Conservation (phyloP, 2,113 vertebrate genomes). For the Nerophis lumbriciformis region DNA sequence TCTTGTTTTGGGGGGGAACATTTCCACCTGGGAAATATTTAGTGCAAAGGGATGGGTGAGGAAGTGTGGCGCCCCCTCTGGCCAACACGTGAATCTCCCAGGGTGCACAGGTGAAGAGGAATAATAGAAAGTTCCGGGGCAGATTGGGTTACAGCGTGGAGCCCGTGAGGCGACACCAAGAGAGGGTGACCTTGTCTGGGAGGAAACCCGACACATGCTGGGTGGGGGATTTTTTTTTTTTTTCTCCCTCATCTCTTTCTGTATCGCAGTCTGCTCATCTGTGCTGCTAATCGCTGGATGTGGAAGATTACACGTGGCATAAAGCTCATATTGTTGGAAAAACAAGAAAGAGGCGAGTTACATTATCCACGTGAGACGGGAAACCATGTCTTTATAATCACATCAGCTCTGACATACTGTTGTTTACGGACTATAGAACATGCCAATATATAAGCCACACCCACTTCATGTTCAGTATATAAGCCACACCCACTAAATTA, state of each 20-base stretch:
- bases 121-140: slow-evolving; percentile 12
- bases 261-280: slow-evolving; percentile 29
- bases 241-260: slow-evolving; percentile 12
- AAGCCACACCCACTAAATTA: no score
- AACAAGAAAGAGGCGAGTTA: no score
- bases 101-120: not conserved
- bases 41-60: no score
- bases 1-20: not conserved
- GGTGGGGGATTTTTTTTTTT: slow-evolving; percentile 49
- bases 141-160: slow-evolving; percentile 51
- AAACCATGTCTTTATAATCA: no score
- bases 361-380: no score
- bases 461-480: no score
- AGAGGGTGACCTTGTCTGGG: slow-evolving; percentile 67
- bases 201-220: slow-evolving; percentile 64
- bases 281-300: slow-evolving; percentile 58
- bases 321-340: slow-evolving; percentile 20
- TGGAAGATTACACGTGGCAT: slow-evolving; percentile 15
- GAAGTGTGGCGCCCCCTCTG: no score
- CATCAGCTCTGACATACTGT: no score
- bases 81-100: not conserved
- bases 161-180: slow-evolving; percentile 48
- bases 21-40: no score
- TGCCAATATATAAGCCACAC: no score
- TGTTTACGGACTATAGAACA: no score